phyloP scores from a whole-genome alignment of 2,797 vertebrate genomes.

The Lithobates pipiens region DNA sequence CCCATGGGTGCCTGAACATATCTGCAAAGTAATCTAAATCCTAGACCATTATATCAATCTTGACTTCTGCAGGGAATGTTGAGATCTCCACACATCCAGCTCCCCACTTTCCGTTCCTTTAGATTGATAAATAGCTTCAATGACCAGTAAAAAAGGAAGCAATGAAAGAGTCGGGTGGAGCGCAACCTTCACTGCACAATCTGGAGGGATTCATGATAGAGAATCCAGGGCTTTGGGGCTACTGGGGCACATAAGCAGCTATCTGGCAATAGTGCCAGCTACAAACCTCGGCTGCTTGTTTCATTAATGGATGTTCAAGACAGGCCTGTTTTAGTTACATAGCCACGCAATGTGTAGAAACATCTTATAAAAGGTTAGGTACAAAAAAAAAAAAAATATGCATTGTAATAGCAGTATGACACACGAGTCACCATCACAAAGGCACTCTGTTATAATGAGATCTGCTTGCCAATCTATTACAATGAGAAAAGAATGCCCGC shows the following conservation, averaged over 20 bases:
- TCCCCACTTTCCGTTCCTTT: neutral
- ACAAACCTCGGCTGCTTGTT: neutral
- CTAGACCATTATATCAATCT: too few species aligned
- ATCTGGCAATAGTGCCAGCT: neutral
- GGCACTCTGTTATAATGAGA: neutral
- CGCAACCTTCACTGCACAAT: neutral
- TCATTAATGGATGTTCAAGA: neutral
- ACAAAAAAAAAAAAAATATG: neutral
- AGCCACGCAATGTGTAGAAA: too few species aligned
- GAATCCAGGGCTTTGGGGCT: too few species aligned
- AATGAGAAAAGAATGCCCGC: neutral
- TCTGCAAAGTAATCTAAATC: neutral
- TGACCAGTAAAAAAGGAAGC: neutral
- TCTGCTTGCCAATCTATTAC: neutral
- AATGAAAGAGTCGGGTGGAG: neutral
- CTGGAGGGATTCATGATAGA: too few species aligned
- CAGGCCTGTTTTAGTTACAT: too few species aligned
- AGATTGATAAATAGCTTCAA: neutral
- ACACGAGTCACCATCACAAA: neutral
- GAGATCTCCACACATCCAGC: neutral
- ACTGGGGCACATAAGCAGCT: too few species aligned
- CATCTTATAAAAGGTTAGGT: neutral
- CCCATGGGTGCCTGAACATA: neutral
- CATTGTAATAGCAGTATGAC: neutral
- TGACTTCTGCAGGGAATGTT: neutral